phyloP scores from a whole-genome alignment of 2,113 vertebrate species.

The Gavia stellata region DNA sequence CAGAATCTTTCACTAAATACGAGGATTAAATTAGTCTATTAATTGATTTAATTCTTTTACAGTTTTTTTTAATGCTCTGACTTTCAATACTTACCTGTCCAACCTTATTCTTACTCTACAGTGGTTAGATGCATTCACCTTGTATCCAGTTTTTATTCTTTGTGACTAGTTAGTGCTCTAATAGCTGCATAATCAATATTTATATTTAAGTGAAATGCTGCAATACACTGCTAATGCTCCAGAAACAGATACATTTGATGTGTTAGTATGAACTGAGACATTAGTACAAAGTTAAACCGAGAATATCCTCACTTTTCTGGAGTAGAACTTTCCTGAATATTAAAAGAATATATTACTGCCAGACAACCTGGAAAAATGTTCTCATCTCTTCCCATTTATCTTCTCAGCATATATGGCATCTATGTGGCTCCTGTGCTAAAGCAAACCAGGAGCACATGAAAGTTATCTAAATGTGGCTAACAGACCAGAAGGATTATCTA shows the following conservation, averaged over 20 bases:
- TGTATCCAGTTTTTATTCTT: rapidly evolving
- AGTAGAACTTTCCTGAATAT: neutral
- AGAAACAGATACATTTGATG: neutral
- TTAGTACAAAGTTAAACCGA: neutral
- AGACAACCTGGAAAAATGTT: neutral
- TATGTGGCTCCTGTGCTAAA: neutral
- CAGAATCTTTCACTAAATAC: neutral
- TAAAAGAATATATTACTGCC: neutral
- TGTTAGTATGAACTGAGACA: neutral
- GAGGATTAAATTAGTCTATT: neutral
- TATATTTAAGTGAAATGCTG: neutral
- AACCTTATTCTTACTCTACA: neutral
- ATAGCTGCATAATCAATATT: neutral
- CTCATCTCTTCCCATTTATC: neutral
- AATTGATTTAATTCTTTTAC: neutral
- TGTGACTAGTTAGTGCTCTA: neutral
- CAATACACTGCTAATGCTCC: neutral
- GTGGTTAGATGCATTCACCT: neutral
- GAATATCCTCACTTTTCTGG: neutral
- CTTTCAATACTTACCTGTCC: neutral
- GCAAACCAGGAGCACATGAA: neutral
- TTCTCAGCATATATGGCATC: rapidly evolving
- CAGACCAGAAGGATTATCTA: neutral
- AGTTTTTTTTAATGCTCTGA: neutral
- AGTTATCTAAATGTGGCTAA: neutral